A percentile compares a stretch with the other conserved stretches of the same genome.
phyloP scores from a whole-genome alignment of 2,888 invertebrate genomes.

The Reticulitermes lucifugus region DNA sequence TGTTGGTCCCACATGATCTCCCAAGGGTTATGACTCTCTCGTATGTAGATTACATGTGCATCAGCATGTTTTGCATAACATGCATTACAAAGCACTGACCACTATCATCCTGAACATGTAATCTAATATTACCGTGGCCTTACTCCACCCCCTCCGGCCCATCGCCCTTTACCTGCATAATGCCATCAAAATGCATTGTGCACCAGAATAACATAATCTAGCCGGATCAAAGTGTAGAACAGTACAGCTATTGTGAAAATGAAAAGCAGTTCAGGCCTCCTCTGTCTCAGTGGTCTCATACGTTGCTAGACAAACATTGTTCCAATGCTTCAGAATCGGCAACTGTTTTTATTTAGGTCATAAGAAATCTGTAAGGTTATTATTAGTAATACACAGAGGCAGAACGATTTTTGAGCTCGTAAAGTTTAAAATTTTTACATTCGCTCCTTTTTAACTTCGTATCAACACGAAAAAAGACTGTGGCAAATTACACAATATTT shows the following conservation, averaged over 20 bases:
- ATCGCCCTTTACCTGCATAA: not conserved
- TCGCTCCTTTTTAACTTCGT: no score
- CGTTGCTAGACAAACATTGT: no score
- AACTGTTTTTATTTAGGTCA: no score
- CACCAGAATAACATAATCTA: conserved; percentile 14
- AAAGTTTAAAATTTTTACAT: no score
- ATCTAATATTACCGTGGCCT: not conserved
- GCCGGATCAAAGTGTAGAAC: not conserved
- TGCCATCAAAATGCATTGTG: conserved; percentile 16
- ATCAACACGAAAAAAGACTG: no score
- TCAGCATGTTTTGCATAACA: conserved; percentile 39
- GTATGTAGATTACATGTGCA: conserved; percentile 28
- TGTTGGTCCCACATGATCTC: conserved; percentile 37
- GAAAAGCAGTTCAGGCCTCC: not conserved
- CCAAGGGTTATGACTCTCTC: not conserved
- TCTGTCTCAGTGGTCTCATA: no score
- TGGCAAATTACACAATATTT: no score
- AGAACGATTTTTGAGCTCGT: no score
- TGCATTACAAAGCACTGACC: conserved; percentile 40
- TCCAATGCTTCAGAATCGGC: no score
- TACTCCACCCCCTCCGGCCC: not conserved
- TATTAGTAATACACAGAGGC: no score
- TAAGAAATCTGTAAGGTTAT: no score
- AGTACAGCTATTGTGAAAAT: not conserved
- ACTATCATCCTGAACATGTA: conserved; percentile 18